phyloP scores from a whole-genome alignment of 1,140 invertebrate species.

The Scaptomyza pallida region DNA sequence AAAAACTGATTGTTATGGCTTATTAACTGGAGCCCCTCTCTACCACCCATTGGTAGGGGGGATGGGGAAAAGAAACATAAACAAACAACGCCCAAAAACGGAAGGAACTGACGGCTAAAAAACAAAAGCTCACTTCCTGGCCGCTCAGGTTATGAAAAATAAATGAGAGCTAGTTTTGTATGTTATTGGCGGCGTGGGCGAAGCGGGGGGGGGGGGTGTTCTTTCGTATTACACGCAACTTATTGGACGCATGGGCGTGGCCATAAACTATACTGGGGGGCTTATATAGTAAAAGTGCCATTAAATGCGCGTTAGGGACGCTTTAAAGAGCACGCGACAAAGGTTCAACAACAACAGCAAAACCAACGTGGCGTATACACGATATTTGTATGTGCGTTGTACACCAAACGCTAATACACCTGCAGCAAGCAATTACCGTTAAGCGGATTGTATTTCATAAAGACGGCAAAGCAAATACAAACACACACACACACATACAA shows the following conservation, averaged over 20 bases:
- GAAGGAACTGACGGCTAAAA: slow-evolving; percentile 78
- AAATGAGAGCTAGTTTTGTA: slow-evolving; percentile 62
- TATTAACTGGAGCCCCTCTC: slow-evolving; percentile 31
- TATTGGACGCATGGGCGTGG: slow-evolving; percentile 52
- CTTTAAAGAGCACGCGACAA: slow-evolving; percentile 44
- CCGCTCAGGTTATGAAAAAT: slow-evolving; percentile 67
- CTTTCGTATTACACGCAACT: slow-evolving; percentile 74
- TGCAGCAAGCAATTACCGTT: slow-evolving; percentile 66
- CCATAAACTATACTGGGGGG: too few relatives aligned
- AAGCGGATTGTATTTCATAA: slow-evolving; percentile 71
- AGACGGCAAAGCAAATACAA: too few relatives aligned
- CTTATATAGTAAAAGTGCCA: slow-evolving; percentile 25
- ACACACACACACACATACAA: not conserved
- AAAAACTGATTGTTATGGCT: slow-evolving; percentile 35
- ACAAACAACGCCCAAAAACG: slow-evolving; percentile 57
- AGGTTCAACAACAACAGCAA: slow-evolving; percentile 14
- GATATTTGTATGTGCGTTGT: slow-evolving; percentile 9
- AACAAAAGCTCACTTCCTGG: slow-evolving; percentile 78
- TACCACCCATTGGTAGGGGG: slow-evolving; percentile 1
- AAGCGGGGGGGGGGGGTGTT: slow-evolving; percentile 35
- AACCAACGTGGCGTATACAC: slow-evolving; percentile 40
- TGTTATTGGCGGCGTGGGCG: slow-evolving; percentile 23
- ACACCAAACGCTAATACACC: slow-evolving; percentile 26
- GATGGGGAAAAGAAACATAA: slow-evolving; percentile 25
- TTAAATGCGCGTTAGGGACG: slow-evolving; percentile 45